phyloP scores from a whole-genome alignment of 2,113 vertebrate genomes.

The Speoplatyrhinus poulsoni region DNA sequence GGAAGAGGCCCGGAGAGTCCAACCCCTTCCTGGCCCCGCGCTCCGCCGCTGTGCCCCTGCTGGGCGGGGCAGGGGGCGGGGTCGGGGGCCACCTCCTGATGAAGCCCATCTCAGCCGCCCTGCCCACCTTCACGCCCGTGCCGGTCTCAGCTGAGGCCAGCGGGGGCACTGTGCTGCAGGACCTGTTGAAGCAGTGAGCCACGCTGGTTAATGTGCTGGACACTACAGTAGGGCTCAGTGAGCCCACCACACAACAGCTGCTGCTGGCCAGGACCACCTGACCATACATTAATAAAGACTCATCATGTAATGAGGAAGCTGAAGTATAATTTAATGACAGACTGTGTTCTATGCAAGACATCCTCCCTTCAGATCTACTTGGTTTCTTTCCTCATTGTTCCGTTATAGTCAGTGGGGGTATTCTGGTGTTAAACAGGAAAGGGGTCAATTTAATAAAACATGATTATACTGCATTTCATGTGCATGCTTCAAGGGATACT shows the following conservation, averaged over 20 bases:
- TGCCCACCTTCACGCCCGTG: conserved; percentile 93
- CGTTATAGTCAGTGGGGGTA: neutral
- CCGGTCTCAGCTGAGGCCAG: conserved; percentile 89
- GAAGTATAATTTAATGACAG: neutral
- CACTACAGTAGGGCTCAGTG: conserved; percentile 21
- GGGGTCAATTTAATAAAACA: too few species aligned
- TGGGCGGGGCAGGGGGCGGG: conserved; percentile 65
- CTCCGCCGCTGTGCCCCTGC: conserved; percentile 89
- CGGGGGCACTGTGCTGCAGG: conserved; percentile 88
- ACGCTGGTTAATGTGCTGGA: conserved; percentile 6
- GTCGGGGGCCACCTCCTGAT: conserved; percentile 87
- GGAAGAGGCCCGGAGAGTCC: conserved; percentile 79
- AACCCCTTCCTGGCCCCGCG: conserved; percentile 92
- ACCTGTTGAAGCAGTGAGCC: conserved; percentile 88
- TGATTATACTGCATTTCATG: too few species aligned
- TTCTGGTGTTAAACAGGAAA: too few species aligned
- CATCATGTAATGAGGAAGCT: neutral
- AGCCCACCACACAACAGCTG: conserved; percentile 26
- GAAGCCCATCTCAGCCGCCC: conserved; percentile 89
- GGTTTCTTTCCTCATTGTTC: neutral
- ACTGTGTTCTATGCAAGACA: conserved; percentile 59
- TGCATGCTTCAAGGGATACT: neutral
- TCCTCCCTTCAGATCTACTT: conserved; percentile 34
- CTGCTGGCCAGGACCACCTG: conserved; percentile 18
- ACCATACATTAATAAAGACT: neutral